Conservation (phyloP, 2,113 vertebrate genomes). For the Aptenodytes patagonicus region DNA sequence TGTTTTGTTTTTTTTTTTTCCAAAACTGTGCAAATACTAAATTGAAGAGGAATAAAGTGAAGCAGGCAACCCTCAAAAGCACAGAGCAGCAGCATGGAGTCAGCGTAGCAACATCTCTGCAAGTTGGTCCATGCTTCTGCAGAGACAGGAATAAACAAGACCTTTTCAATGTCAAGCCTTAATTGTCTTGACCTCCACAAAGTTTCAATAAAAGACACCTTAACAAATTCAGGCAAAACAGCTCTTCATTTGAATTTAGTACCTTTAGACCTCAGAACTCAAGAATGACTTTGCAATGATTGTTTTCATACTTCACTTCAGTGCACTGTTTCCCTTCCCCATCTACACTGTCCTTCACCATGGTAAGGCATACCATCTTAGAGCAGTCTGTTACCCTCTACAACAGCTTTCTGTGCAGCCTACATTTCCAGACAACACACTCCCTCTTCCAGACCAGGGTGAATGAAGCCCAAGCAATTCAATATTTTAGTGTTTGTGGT, state of each 20-base stretch:
- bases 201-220: neutral
- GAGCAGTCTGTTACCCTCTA: neutral
- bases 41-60: neutral
- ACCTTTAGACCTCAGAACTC: neutral
- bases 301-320: neutral
- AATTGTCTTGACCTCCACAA: neutral
- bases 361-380: rapidly evolving
- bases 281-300: neutral
- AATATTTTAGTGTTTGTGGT: neutral
- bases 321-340: neutral
- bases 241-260: neutral
- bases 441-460: neutral
- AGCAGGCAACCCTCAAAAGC: neutral
- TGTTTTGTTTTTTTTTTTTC: neutral
- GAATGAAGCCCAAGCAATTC: neutral
- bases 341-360: neutral
- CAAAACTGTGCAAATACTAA: neutral
- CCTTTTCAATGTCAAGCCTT: neutral
- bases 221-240: neutral
- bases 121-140: neutral
- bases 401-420: neutral
- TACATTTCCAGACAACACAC: neutral
- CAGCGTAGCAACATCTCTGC: neutral
- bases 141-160: neutral
- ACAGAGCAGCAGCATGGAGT: neutral